Evolutionary conservation across 2,888 invertebrate genomes (phyloP).

Genomic region (Tryphoninae sp.): DNA sequence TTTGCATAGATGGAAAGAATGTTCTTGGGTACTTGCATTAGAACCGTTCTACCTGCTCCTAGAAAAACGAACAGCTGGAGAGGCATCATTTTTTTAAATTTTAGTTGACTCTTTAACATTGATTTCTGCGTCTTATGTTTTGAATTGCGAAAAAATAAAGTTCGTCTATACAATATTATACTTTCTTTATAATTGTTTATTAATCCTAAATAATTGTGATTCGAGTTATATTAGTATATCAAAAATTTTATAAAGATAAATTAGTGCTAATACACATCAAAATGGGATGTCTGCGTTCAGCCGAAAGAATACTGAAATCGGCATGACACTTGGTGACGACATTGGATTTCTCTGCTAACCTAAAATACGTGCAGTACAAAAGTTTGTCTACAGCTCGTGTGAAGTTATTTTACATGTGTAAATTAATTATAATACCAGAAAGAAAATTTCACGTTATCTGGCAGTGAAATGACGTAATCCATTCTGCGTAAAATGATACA

Average conservation of each 20-base stretch:
- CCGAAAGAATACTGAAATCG: not conserved
- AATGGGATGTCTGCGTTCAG: no score
- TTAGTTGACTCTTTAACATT: not conserved
- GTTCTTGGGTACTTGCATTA: constrained; percentile 27
- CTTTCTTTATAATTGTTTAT: no score
- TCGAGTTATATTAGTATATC: not conserved
- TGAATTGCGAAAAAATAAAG: not conserved
- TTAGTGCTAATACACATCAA: not conserved
- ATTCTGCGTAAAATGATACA: constrained; percentile 29
- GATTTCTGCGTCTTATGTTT: not conserved
- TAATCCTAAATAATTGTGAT: no score
- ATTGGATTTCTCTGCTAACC: constrained; percentile 25
- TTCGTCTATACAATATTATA: not conserved
- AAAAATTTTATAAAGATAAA: not conserved
- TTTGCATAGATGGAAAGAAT: constrained; percentile 56
- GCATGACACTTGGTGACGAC: not conserved
- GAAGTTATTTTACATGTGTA: not conserved
- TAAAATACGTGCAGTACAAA: constrained; percentile 23
- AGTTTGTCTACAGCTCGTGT: not conserved
- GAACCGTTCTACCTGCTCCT: not conserved
- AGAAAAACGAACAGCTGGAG: not conserved
- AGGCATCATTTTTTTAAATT: not conserved
- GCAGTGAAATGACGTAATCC: constrained; percentile 56
- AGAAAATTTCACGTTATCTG: constrained; percentile 13
- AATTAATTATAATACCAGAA: constrained; percentile 12